Base-by-base conservation (phyloP, 1,140 invertebrate genomes). In the Hydropsyche tenuis region DNA sequence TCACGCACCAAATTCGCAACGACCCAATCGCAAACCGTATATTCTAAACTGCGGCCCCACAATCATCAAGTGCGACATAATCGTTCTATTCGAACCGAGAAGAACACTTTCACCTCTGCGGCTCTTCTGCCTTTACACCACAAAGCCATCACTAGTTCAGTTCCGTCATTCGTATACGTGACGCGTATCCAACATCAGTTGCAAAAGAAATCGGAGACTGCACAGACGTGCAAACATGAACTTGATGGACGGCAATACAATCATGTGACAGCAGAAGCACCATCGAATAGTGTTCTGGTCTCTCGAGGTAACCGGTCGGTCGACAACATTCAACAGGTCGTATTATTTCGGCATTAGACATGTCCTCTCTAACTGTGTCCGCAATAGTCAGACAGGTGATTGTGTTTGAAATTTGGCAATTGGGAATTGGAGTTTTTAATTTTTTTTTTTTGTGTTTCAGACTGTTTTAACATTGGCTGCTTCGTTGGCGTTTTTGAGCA, bases 401-500 rank as follows among this genome's bases (percentile, higher is more conserved):
- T n/a, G 30, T 37, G 3, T 37, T 37, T 37, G 30, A 3, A 37
- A n/a, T n/a, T n/a, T n/a, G n/a, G n/a, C n/a, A n/a, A n/a, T n/a
- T n/a, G n/a, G n/a, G n/a, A n/a, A n/a, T n/a, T n/a, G n/a, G n/a
- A n/a, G n/a, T n/a, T n/a, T n/a, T n/a, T 37, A 37, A 4, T 64
- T 64, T 16, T 18, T 27, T 25, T 51, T 14, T 70, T 51, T 53
- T 23, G 16, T 71, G 23, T 46, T 70, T 70, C 16, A 88, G 87
- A 79, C 86, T 79, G 81, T 86, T 79, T 79, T 87, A 70, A 85
- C 87, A 4, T 79, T 87, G 63, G 84, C 83, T 11, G 86, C 86
- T 0, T 87, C 87, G 11, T 74, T 88, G 78, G 84, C 86, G 9
- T 88, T 87, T 78, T 81, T 88, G 16, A 86, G 85, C 53, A 87